phyloP scores from a whole-genome alignment of 2,797 vertebrate genomes.

The Sebastiscus tertius region DNA sequence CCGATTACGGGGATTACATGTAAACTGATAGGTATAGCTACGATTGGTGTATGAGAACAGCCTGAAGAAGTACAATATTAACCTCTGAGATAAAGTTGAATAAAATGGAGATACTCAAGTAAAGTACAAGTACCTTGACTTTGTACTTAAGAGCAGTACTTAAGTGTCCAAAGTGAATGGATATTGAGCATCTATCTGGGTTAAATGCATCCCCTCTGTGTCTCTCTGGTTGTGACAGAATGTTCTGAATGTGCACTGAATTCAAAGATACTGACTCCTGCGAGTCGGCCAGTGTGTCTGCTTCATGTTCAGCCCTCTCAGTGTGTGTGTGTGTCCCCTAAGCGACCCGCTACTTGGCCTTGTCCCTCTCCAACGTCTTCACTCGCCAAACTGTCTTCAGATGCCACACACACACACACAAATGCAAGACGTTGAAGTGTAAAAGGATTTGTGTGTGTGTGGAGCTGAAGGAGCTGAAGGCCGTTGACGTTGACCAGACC shows the following conservation, averaged over 20 bases:
- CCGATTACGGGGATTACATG: fast-evolving
- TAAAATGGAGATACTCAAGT: background rate
- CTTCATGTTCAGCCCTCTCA: slow-evolving; percentile 23
- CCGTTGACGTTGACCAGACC: slow-evolving; percentile 47
- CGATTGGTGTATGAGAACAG: too few relatives aligned
- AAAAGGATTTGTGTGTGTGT: slow-evolving; percentile 4
- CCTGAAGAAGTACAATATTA: background rate
- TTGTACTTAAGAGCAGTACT: background rate
- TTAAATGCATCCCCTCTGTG: background rate
- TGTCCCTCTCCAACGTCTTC: background rate
- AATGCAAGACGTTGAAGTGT: slow-evolving; percentile 8
- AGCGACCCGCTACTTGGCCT: slow-evolving; percentile 42
- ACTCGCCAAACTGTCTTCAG: slow-evolving; percentile 30
- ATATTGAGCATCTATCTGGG: background rate
- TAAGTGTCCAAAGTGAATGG: background rate
- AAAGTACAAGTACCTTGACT: background rate
- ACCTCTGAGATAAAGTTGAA: background rate
- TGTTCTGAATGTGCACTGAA: slow-evolving; percentile 14
- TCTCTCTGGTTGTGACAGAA: slow-evolving; percentile 13
- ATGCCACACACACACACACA: slow-evolving; percentile 15
- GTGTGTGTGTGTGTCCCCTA: background rate
- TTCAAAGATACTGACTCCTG: slow-evolving; percentile 22
- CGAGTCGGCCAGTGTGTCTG: slow-evolving; percentile 29
- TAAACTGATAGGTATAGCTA: fast-evolving
- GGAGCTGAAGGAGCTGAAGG: background rate